Base-by-base conservation (phyloP, 2,888 invertebrate species). In the Apamea crenata region DNA sequence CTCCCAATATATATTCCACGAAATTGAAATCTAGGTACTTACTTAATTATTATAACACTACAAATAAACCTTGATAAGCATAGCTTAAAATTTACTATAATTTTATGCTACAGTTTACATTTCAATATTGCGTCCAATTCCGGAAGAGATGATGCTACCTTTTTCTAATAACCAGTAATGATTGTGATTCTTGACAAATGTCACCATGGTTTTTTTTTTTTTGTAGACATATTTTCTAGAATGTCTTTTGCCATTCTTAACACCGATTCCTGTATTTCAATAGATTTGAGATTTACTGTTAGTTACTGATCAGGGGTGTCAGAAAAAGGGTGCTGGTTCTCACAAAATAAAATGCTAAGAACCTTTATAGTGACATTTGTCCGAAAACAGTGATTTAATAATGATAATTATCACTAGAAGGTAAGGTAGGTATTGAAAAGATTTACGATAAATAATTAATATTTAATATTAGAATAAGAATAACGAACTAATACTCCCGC, bases 401-500 rank as follows among this genome's bases (percentile, higher is more conserved):
- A 80, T 78, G 70, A 78, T 66, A 80, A 75, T 84, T 85, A 40
- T 40, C 63, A 74, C 74, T 86, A 82, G 63, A 83, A 73, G n/a
- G 67, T 67, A 40, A 74, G 66, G 83, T 78, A 84, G 74, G 82
- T 82, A 86, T 82, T 78, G 66, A 80, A 84, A 85, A 86, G 76
- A 82, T 82, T 82, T 74, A 87, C 53, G 80, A 85, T 86, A 88
- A 83, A 87, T 89, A 87, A 88, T 82, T 83, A 81, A 80, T 82
- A 18, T 82, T 86, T 85, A 85, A 84, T 68, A 82, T 83, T 89
- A 88, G 84, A 82, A 81, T 82, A 85, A 82, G 80, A 82, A 80
- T 87, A 87, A 85, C 84, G 74, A 89, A 80, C 81, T 89, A 89
- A 89, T 86, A 90, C 89, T 87, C 84, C 59, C 65, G 76, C 68